Evolutionary conservation across 2,113 vertebrate genomes (phyloP).

Genomic region (Peromyscus californicus): DNA sequence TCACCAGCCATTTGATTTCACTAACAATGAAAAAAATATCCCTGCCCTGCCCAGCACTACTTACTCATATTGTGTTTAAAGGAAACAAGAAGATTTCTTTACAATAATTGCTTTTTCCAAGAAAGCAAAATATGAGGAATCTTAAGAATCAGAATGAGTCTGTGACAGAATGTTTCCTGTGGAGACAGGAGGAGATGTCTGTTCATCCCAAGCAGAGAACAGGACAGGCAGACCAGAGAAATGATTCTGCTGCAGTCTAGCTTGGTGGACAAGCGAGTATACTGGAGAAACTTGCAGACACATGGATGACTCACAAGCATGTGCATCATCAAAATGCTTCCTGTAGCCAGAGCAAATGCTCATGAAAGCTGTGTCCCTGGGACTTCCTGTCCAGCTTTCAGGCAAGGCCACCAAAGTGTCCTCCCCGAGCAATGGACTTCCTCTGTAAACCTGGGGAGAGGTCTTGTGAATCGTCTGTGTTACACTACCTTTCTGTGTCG

Average conservation of each 20-base stretch:
- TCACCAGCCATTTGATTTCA: not conserved
- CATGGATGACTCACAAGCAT: too few species aligned
- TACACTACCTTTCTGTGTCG: not conserved
- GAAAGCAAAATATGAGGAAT: conserved; percentile 38
- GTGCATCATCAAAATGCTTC: too few species aligned
- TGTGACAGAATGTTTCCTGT: not conserved
- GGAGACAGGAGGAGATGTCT: not conserved
- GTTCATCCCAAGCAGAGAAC: not conserved
- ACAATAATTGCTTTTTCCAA: not conserved
- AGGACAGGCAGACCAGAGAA: not conserved
- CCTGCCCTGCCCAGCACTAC: not conserved
- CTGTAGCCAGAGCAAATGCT: too few species aligned
- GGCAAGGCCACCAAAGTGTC: not conserved
- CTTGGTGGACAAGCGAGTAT: not conserved
- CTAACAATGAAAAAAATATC: not conserved
- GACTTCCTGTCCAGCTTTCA: not conserved
- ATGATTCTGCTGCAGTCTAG: not conserved
- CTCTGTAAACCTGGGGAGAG: not conserved
- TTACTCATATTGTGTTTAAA: not conserved
- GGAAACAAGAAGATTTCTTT: not conserved
- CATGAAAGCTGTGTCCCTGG: not conserved
- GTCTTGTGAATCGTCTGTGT: not conserved
- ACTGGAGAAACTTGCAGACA: too few species aligned
- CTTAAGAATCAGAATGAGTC: conserved; percentile 42
- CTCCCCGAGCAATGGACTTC: not conserved